phyloP scores from a whole-genome alignment of 2,797 vertebrate species.

The Pseudomugil gertrudae region DNA sequence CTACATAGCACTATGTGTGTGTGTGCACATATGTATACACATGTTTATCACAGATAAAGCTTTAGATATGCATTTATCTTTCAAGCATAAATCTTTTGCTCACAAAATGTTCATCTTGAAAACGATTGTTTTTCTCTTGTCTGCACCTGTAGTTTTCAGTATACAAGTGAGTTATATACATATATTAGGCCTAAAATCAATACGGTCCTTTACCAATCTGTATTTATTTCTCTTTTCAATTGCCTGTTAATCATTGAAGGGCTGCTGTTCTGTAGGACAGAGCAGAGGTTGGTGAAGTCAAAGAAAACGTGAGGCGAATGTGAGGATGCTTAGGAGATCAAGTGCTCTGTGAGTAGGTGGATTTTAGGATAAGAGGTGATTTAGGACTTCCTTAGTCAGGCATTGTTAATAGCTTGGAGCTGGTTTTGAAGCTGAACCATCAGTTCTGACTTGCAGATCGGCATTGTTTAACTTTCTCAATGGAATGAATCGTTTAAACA shows the following conservation, averaged over 20 bases:
- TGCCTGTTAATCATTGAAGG: conserved; percentile 54
- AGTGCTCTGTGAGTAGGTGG: conserved; percentile 26
- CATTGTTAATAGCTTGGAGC: conserved; percentile 11
- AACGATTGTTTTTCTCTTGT: conserved; percentile 45
- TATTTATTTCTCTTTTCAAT: conserved; percentile 62
- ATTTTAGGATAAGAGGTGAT: conserved; percentile 23
- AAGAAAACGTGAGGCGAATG: conserved; percentile 65
- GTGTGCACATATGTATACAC: too few species aligned
- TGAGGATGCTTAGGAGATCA: conserved; percentile 35
- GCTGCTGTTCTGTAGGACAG: conserved; percentile 51
- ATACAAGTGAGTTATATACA: conserved; percentile 66
- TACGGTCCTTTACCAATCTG: conserved; percentile 54
- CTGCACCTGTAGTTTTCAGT: conserved; percentile 37
- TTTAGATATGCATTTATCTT: background rate
- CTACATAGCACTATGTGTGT: too few species aligned
- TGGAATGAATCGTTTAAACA: conserved; percentile 30
- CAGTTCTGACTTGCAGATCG: conserved; percentile 1
- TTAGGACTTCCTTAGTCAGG: conserved; percentile 17
- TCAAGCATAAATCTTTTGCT: conserved; percentile 24
- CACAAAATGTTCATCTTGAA: too few species aligned
- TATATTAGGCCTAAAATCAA: conserved; percentile 58
- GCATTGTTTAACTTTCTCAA: conserved; percentile 36
- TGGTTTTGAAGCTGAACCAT: conserved; percentile 10
- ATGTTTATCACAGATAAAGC: too few species aligned
- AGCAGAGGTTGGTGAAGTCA: conserved; percentile 49